Base-by-base conservation (phyloP, 2,888 invertebrate genomes). In the Cerceris rybyensis region DNA sequence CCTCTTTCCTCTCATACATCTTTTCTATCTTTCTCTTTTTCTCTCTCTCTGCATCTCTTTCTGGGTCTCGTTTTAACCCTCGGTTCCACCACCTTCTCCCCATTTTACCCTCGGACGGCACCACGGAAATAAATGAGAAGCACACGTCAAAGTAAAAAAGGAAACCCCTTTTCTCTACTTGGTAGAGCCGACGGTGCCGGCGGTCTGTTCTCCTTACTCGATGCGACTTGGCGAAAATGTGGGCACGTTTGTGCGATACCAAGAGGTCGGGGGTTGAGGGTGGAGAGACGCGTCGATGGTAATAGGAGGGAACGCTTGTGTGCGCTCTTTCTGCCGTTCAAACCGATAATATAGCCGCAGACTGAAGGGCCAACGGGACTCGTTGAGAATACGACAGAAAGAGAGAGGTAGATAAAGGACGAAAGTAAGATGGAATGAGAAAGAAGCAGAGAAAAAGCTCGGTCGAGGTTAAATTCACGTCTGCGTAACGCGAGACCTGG, bases 91-190 rank as follows among this genome's bases (percentile, higher is more conserved):
- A 52, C 28, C 78, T 75, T 70, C 74, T 28, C 79, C 65, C 66
- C 57, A 60, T 58, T 61, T 54, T 16, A 55, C 59, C 65, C 68
- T 66, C 74, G 76, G 70, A 78, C 81, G 71, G 67, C 75, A 76
- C 79, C 77, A 69, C 79, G 80, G 84, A 85, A 88, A 87, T 88
- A 89, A 88, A 89, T 87, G 88, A 88, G 87, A 87, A 87, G 87
- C 88, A 85, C 86, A 83, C 87, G 85, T 89, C 89, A 87, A 88
- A 88, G 88, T 73, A 79, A 84, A 81, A 82, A 84, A 81, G 70
- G 63, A 78, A 78, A 67, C 39, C 82, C 70, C 64, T 75, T 73
- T 75, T 75, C 75, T 81, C 65, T 70, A 57, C 55, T 70, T 17
- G 50, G 59, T 28, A 4, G 60, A 64, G 61, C 42, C 46, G 50